Conservation (phyloP, 2,888 invertebrate genomes). For the Bembecia ichneumoniformis region DNA sequence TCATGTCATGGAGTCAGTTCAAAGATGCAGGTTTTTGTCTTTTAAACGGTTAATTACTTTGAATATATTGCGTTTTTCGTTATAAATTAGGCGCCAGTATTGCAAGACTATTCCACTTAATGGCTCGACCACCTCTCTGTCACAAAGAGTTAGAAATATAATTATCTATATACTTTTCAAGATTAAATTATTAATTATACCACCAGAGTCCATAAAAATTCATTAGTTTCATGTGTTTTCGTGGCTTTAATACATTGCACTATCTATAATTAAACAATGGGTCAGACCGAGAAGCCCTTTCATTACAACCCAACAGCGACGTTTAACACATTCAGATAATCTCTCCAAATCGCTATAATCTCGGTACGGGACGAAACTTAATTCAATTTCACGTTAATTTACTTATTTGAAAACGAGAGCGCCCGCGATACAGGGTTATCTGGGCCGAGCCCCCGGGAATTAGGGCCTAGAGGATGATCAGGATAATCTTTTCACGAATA, state of each 20-base stretch:
- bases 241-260: constrained; percentile 37
- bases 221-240: constrained; percentile 7
- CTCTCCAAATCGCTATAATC: constrained; percentile 64
- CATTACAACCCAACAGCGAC: constrained; percentile 51
- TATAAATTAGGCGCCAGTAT: too few species aligned
- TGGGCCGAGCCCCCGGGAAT: constrained; percentile 35
- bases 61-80: too few species aligned
- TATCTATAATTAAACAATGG: constrained; percentile 65
- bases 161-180: too few species aligned
- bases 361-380: constrained; percentile 54
- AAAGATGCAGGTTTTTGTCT: too few species aligned
- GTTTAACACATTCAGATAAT: constrained; percentile 67
- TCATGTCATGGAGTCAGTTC: too few species aligned
- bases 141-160: too few species aligned
- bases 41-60: too few species aligned
- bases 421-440: constrained; percentile 41
- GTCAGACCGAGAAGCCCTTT: constrained; percentile 41
- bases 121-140: too few species aligned
- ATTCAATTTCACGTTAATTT: constrained; percentile 66
- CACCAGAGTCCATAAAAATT: too few species aligned
- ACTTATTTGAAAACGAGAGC: constrained; percentile 61
- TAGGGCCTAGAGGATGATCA: constrained; percentile 36
- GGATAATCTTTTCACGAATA: constrained; percentile 57
- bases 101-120: too few species aligned
- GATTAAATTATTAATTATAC: too few species aligned